Conservation (phyloP, 2,888 invertebrate genomes). For the Orthosia cruda region DNA sequence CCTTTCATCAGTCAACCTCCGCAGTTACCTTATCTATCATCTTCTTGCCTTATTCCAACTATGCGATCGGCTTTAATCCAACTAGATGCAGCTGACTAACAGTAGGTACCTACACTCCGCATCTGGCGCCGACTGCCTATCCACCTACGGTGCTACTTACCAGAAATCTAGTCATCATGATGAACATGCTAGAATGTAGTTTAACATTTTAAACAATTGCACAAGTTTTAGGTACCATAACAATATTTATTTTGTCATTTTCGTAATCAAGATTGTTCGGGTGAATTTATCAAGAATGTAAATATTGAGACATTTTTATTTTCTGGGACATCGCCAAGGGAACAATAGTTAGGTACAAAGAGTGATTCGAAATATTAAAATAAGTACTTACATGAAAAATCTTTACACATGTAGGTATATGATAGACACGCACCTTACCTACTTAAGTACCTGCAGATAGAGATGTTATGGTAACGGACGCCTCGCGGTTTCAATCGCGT, state of each 20-base stretch:
- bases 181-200: conserved; percentile 25
- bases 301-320: conserved; percentile 34
- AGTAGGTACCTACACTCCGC: not conserved
- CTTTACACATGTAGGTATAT: too few relatives aligned
- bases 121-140: not conserved
- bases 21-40: too few relatives aligned
- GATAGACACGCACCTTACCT: not conserved
- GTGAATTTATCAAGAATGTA: conserved; percentile 31
- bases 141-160: too few relatives aligned
- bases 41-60: too few relatives aligned
- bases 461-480: too few relatives aligned
- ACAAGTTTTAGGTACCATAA: conserved; percentile 7
- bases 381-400: too few relatives aligned
- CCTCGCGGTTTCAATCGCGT: too few relatives aligned
- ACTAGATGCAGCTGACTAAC: too few relatives aligned
- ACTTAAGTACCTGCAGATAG: not conserved
- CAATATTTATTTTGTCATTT: conserved; percentile 48
- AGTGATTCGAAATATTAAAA: conserved; percentile 2
- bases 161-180: not conserved
- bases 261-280: conserved; percentile 39
- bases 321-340: conserved; percentile 4
- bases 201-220: conserved; percentile 18
- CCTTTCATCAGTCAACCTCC: too few relatives aligned
- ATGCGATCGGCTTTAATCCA: too few relatives aligned
- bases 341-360: not conserved